Base-by-base conservation (phyloP, 1,140 invertebrate species). In the Trachelipus rathkii region DNA sequence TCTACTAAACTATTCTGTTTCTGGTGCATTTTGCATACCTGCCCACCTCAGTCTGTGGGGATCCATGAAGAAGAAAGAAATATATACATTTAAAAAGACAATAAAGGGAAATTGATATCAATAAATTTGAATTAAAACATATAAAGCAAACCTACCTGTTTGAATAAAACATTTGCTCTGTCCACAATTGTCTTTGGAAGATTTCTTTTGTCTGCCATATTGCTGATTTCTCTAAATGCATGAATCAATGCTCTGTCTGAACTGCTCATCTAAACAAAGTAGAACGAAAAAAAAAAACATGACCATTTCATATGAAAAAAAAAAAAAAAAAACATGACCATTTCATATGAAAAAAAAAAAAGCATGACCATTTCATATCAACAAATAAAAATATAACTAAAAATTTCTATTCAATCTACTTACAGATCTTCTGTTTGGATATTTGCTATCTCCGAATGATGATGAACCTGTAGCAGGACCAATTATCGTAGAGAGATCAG, bases 151-250 rank as follows among this genome's bases (percentile, higher is more conserved):
- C 73, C 76, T 46, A 80, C 79, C 90, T 99, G 95, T 86, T 98
- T 99, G 84, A 99, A 99, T 50, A 98, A 87, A 83, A 93, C 94
- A 83, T 97, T 97, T 19, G 96, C 96, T 84, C 95, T 88, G 83
- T 99, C 97, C 0, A 95, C 92, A 84, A 98, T 97, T 1, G 93
- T 95, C 85, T 94, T 94, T 6, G 97, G 92, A 78, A 99, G 87
- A 87, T 99, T 98, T 72, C 99, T 97, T 44, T 97, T 88, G 85
- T 99, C 97, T 0, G 95, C 96, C 97, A 99, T 99, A 70, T 92
- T 93, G 82, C 90, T 93, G 71, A 99, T 99, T 87, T 99, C 96
- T 86, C 93, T 90, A 85, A 98, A 97, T 23, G 96, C 96, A 87
- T 95, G 97, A 10, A 96, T 92, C 23, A 99, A 86, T 5, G 97